A percentile compares a stretch with the other conserved stretches of the same genome.
These are phyloP conservation scores for Irena cyanogastra DNA, from an alignment of 2,113 vertebrate genomes.

Conservation along the genomic window DNA sequence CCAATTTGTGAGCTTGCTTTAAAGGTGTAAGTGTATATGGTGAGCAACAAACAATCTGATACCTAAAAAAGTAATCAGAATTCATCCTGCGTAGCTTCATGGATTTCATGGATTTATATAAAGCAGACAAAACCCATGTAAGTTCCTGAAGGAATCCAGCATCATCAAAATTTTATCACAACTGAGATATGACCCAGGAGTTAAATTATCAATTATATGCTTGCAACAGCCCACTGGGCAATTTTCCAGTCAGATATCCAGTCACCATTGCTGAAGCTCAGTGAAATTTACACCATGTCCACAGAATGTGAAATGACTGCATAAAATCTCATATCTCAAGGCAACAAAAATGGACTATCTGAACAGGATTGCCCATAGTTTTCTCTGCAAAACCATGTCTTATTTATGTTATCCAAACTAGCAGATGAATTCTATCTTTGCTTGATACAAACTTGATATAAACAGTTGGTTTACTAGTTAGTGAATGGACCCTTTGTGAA, in stretches of 20 bases:
- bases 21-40: neutral
- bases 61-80: neutral
- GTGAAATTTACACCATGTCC: neutral
- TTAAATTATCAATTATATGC: slow-evolving; percentile 8
- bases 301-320: neutral
- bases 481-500: neutral
- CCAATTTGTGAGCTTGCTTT: neutral
- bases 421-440: neutral
- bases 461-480: neutral
- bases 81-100: neutral
- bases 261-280: neutral
- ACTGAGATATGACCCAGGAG: neutral
- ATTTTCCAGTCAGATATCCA: slow-evolving; percentile 28
- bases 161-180: slow-evolving; percentile 23
- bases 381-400: neutral
- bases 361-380: neutral
- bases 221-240: neutral
- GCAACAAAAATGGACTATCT: neutral
- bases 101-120: neutral
- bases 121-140: neutral
- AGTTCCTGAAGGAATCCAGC: slow-evolving; percentile 1
- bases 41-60: neutral
- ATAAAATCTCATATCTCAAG: neutral
- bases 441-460: neutral
- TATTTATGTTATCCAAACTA: neutral